Evolutionary conservation across 2,113 vertebrate genomes (phyloP), one percentile per base, ranked within the genome.

Genomic region (Otocyon megalotis): DNA sequence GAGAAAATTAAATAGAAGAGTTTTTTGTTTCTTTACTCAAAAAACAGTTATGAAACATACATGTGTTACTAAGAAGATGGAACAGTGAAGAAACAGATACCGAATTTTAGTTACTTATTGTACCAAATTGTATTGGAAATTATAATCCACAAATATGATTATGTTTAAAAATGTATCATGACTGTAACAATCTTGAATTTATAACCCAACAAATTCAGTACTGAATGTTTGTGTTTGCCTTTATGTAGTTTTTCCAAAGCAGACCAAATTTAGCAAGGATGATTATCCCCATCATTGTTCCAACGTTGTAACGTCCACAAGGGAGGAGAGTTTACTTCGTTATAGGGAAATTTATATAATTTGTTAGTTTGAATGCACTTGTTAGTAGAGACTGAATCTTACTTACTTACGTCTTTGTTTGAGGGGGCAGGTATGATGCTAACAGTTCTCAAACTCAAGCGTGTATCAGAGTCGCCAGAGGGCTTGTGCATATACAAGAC

Each of bases 161-260:
- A 43, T 90, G 32, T 79, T 94, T n/a, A 54, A 94, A 97, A 89
- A 63, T 90, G 35, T 94, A 50, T 94, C 35, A 81, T 35, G 19
- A 90, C 53, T 1, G 65, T 24, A 80, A 76, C 16, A 84, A 24
- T 82, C 63, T 95, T 96, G 92, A 92, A 84, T 84, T 94, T 92
- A 93, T 65, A 90, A 35, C 16, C 16, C 54, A 69, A 19, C 65
- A n/a, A 77, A 30, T 50, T 77, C 56, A 96, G 62, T 84, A 17
- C 83, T 88, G 76, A 95, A 77, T 14, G 14, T 56, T 90, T 90
- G 16, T 82, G 54, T 63, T 93, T 67, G 92, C 76, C 56, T 69
- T 81, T 90, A 86, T 84, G 82, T 37, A 71, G 12, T 82, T 95
- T 96, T 96, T 63, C 37, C 53, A 93, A 93, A 80, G 48, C 63